These are phyloP conservation scores for Raillietiella orientalis DNA, from an alignment of 2,888 invertebrate species.

Conservation along the genomic window DNA sequence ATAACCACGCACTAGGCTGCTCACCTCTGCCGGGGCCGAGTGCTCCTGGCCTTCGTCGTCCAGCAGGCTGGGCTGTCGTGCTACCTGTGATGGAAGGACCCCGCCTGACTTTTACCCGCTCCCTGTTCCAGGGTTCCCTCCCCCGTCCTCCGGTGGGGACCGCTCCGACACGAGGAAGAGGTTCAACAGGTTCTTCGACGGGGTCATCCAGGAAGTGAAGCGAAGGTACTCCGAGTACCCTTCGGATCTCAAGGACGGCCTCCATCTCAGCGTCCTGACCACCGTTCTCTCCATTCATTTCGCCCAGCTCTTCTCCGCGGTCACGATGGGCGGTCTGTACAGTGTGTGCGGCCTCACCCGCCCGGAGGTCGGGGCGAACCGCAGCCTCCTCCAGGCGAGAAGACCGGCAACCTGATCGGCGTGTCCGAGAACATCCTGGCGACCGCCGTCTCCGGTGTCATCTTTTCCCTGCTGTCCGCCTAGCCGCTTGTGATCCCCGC, in stretches of 20 bases:
- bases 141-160: too few relatives aligned
- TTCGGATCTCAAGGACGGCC: slow-evolving; percentile 58
- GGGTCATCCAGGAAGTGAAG: slow-evolving; percentile 56
- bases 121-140: too few relatives aligned
- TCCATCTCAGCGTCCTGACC: slow-evolving; percentile 60
- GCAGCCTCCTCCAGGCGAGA: slow-evolving; percentile 21
- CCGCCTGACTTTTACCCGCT: too few relatives aligned
- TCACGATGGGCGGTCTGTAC: slow-evolving; percentile 82
- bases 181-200: too few relatives aligned
- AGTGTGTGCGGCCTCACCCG: too few relatives aligned
- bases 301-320: slow-evolving; percentile 75
- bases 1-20: too few relatives aligned
- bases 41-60: too few relatives aligned
- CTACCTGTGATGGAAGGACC: too few relatives aligned
- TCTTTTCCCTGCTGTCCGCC: slow-evolving; percentile 58
- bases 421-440: slow-evolving; percentile 68
- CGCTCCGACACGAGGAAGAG: too few relatives aligned
- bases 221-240: slow-evolving; percentile 29
- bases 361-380: too few relatives aligned
- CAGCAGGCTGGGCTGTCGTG: too few relatives aligned
- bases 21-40: too few relatives aligned
- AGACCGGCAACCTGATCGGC: slow-evolving; percentile 62
- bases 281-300: slow-evolving; percentile 93
- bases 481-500: slow-evolving; percentile 88
- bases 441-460: slow-evolving; percentile 42